Percentiles rank a stretch among this genome's conserved stretches.
Evolutionary conservation across 1,140 invertebrate genomes (phyloP).

Genomic region (Lepidurus apus): DNA sequence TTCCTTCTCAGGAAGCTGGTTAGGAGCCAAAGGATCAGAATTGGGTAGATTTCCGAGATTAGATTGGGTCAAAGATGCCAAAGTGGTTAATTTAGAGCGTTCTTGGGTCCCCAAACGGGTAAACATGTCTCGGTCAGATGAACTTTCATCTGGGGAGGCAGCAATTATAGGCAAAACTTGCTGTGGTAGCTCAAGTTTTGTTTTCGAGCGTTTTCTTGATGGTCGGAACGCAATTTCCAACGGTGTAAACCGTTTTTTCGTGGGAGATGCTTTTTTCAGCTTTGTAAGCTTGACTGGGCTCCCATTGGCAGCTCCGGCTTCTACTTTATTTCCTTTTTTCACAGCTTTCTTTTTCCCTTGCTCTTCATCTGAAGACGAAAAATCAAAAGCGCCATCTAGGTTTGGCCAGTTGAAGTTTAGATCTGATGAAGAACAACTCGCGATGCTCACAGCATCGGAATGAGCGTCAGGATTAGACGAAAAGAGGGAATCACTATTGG

Average conservation of each 20-base stretch:
- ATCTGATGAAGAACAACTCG: not conserved
- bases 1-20: not conserved
- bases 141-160: not conserved
- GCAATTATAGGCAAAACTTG: not conserved
- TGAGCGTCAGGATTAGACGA: not conserved
- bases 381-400: slow-evolving; percentile 28
- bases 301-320: not conserved
- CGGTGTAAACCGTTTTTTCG: not conserved
- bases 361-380: slow-evolving; percentile 28
- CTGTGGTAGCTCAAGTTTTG: not conserved
- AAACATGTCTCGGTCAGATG: not conserved
- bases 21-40: not conserved
- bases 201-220: not conserved
- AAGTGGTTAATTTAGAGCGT: not conserved
- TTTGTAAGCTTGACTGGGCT: not conserved
- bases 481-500: not conserved
- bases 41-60: not conserved
- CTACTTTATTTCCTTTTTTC: too few species aligned
- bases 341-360: not conserved
- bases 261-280: not conserved
- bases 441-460: not conserved
- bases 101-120: not conserved
- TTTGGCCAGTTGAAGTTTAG: slow-evolving; percentile 23
- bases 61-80: not conserved
- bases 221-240: not conserved